Evolutionary conservation across 2,888 invertebrate species (phyloP).

Genomic region (Tipula confusa): DNA sequence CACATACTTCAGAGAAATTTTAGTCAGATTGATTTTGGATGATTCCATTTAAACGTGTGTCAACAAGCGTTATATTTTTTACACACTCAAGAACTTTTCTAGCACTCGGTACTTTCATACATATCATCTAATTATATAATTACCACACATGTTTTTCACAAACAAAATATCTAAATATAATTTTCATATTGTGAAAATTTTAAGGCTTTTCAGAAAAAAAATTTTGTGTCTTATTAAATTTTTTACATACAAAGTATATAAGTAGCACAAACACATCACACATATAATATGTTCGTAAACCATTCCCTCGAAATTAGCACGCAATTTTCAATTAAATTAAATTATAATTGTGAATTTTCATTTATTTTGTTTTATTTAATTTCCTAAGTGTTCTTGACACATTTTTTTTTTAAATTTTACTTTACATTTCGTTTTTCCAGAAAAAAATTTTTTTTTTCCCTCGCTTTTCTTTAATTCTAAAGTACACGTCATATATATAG

Average conservation of each 20-base stretch:
- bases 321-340: constrained; percentile 3
- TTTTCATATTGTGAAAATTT: not conserved
- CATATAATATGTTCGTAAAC: not conserved
- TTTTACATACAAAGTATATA: not conserved
- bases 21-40: too few species aligned
- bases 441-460: not conserved
- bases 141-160: not conserved
- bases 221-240: not conserved
- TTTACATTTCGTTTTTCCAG: not conserved
- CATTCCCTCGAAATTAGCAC: not conserved
- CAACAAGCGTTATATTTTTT: too few species aligned
- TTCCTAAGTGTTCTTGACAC: not conserved
- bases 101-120: too few species aligned
- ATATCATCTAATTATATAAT: not conserved
- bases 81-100: too few species aligned
- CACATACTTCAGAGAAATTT: too few species aligned
- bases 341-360: not conserved
- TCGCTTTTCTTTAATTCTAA: not conserved
- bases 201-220: not conserved
- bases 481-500: not conserved
- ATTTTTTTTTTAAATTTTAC: not conserved
- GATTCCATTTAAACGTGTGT: too few species aligned
- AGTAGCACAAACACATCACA: not conserved
- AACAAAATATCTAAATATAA: not conserved
- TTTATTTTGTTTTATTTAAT: not conserved